These are phyloP conservation scores for Crotalus viridis DNA, from an alignment of 2,113 vertebrate genomes.

Conservation along the genomic window DNA sequence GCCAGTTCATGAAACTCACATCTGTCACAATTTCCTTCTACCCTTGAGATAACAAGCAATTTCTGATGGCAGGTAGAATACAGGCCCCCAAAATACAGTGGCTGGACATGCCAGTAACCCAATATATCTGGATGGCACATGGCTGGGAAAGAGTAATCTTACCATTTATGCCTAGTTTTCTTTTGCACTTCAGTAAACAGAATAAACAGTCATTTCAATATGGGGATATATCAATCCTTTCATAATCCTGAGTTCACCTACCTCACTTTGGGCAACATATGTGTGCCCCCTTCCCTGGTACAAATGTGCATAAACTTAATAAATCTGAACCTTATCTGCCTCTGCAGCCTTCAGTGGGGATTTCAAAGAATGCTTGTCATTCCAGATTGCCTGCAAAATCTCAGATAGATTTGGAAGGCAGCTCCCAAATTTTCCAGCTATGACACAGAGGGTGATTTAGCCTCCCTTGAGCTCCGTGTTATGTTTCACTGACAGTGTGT, in stretches of 20 bases:
- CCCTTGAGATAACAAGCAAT: constrained; percentile 20
- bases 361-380: constrained; percentile 52
- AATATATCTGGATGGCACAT: not conserved
- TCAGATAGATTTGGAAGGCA: constrained; percentile 57
- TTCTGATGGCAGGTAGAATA: not conserved
- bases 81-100: not conserved
- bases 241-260: constrained; percentile 44
- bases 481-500: constrained; percentile 52
- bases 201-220: constrained; percentile 63
- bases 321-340: constrained; percentile 71
- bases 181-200: constrained; percentile 45
- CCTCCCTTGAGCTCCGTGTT: constrained; percentile 37
- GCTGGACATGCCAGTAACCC: not conserved
- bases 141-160: not conserved
- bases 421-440: constrained; percentile 48
- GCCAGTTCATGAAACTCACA: not conserved
- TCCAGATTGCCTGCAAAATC: constrained; percentile 60
- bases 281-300: not conserved
- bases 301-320: constrained; percentile 60
- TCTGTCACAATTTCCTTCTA: constrained; percentile 12
- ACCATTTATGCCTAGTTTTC: constrained; percentile 48
- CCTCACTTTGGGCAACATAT: constrained; percentile 20
- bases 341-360: constrained; percentile 57
- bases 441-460: constrained; percentile 58
- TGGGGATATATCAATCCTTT: constrained; percentile 62